phyloP scores from a whole-genome alignment of 2,797 vertebrate genomes.

The Propithecus perrieri region DNA sequence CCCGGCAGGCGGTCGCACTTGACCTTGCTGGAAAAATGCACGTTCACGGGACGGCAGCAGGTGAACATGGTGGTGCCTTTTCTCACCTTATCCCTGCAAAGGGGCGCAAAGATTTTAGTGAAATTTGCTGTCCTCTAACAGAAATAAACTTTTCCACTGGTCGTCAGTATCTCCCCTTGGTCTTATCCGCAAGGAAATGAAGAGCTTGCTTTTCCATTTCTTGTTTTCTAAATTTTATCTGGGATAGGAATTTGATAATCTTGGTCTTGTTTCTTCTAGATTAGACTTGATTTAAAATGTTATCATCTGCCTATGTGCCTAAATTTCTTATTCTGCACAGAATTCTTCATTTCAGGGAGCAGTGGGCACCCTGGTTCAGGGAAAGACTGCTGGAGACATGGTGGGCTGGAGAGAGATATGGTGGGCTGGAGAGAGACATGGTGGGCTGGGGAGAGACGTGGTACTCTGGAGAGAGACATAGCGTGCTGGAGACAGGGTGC shows the following conservation, averaged over 20 bases:
- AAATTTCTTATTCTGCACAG: background rate
- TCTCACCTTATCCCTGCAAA: background rate
- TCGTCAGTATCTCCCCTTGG: background rate
- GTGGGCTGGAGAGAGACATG: too few species aligned
- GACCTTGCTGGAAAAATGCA: background rate
- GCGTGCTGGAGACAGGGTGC: too few species aligned
- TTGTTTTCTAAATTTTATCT: background rate
- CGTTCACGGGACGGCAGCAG: accelerated
- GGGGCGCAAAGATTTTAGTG: background rate
- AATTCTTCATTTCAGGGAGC: accelerated
- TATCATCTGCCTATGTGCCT: too few species aligned
- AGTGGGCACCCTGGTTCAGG: too few species aligned
- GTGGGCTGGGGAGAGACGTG: too few species aligned
- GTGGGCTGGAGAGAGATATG: too few species aligned
- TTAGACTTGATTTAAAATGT: background rate
- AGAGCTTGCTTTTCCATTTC: background rate
- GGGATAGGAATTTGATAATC: background rate
- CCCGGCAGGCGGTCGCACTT: background rate
- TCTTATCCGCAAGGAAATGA: background rate
- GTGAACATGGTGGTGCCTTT: accelerated
- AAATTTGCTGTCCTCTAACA: background rate
- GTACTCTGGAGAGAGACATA: too few species aligned
- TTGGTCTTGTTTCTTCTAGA: background rate
- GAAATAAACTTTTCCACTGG: background rate
- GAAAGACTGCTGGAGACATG: background rate